phyloP scores from a whole-genome alignment of 2,797 vertebrate species.

The Enteromius anoplus region DNA sequence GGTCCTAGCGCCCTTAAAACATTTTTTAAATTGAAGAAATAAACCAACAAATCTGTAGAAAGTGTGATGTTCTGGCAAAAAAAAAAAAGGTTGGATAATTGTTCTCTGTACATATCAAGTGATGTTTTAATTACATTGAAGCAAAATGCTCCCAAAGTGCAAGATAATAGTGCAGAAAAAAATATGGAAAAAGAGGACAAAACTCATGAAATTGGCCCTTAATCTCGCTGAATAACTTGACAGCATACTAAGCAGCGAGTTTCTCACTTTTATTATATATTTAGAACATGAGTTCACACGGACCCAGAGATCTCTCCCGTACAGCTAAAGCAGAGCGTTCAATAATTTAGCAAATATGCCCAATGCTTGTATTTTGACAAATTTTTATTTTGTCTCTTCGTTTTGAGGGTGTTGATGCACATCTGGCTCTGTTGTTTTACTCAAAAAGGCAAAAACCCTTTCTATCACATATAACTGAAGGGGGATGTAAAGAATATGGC shows the following conservation, averaged over 20 bases:
- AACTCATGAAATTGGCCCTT: constrained; percentile 22
- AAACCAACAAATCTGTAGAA: constrained; percentile 13
- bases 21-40: constrained; percentile 30
- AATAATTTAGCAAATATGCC: neutral
- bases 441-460: neutral
- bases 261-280: constrained; percentile 42
- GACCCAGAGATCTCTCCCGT: neutral
- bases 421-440: constrained; percentile 24
- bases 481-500: neutral
- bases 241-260: constrained; percentile 38
- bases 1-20: neutral
- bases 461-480: neutral
- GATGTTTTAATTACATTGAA: constrained; percentile 23
- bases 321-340: neutral
- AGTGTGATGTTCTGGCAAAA: neutral
- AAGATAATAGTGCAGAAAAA: constrained; percentile 11
- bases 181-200: neutral
- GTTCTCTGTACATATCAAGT: constrained; percentile 20
- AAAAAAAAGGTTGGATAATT: constrained; percentile 10
- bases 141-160: constrained; percentile 10
- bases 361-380: neutral
- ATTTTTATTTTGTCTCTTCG: constrained; percentile 9
- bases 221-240: constrained; percentile 26
- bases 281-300: constrained; percentile 16
- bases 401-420: constrained; percentile 9